Evolutionary conservation across 2,888 invertebrate species (phyloP), one percentile per base, ranked within the genome.

Genomic region (Serripes groenlandicus): DNA sequence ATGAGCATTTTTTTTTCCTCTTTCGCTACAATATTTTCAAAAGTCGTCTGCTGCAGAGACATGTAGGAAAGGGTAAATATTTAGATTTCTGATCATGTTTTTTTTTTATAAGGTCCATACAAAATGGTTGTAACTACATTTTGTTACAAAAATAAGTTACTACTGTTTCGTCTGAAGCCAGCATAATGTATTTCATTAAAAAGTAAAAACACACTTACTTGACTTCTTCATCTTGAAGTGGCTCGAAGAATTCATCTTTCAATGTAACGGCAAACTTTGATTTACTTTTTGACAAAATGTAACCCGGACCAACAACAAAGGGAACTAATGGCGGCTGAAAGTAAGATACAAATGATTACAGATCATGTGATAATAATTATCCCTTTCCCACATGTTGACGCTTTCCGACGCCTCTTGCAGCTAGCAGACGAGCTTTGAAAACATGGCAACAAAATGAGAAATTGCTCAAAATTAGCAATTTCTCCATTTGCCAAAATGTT

Each of bases 231-330:
- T 92, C 91, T 34, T 75, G 80, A 9, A 82, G 73, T 7, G 89
- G 89, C 7, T 92, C 91, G 82, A 93, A 93, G 86, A 93, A 93
- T 52, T 93, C 92, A 60, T 94, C 92, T 80, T 91, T 92, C 69
- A 94, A 86, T 32, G 91, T 92, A 79, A 93, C 90, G 66, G 91
- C 90, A 80, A 88, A 91, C 78, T 92, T 92, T 34, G 89, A 87
- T 74, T 94, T 94, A 87, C 92, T 93, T 75, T 89, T 90, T 15
- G 92, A 92, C 73, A 93, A 75, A 42, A 92, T 91, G 81, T 93
- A 94, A 7, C 93, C 93, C 9, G 92, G 93, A 5, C 91, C 92
- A 52, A 90, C 88, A 11, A 91, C 89, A 81, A 90, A 91, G 0
- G 92, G 92, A 0, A 91, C 91, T 69, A 92, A 58, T 1, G 92